phyloP scores from a whole-genome alignment of 2,113 vertebrate species.

The Grus americana region DNA sequence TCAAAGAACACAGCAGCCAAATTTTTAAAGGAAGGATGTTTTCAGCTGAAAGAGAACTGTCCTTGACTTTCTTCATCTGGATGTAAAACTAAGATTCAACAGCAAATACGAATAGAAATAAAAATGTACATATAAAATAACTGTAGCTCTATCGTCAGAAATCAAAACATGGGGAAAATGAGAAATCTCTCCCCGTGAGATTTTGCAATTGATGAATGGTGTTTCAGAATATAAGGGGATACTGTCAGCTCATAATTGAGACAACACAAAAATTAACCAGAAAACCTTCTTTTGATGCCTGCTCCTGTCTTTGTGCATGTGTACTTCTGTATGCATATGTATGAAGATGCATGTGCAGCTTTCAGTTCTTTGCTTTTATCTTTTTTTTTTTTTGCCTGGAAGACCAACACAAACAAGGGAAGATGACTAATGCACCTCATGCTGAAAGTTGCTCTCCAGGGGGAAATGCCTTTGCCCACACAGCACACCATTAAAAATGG shows the following conservation, averaged over 20 bases:
- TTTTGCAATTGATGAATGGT: not conserved
- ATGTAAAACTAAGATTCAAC: conserved; percentile 23
- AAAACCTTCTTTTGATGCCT: not conserved
- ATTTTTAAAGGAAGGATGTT: conserved; percentile 28
- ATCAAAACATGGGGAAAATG: not conserved
- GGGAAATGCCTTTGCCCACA: conserved; percentile 16
- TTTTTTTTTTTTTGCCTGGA: not conserved
- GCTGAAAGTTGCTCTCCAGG: not conserved
- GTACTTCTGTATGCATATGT: not conserved
- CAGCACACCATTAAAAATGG: not conserved
- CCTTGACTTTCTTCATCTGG: conserved; percentile 34
- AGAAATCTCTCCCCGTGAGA: not conserved
- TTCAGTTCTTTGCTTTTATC: not conserved
- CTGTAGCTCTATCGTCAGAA: not conserved
- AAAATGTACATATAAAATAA: conserved; percentile 22
- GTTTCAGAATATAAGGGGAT: not conserved
- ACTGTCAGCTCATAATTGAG: conserved; percentile 9
- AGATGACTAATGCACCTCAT: not conserved
- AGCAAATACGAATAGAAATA: conserved; percentile 32
- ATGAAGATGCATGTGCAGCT: not conserved
- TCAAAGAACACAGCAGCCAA: conserved; percentile 52
- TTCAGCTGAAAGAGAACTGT: conserved; percentile 35
- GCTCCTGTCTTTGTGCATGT: not conserved
- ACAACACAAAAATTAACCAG: not conserved
- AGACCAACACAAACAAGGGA: conserved; percentile 22